Evolutionary conservation across 2,888 invertebrate genomes (phyloP).

Genomic region (Amphipyra berbera): DNA sequence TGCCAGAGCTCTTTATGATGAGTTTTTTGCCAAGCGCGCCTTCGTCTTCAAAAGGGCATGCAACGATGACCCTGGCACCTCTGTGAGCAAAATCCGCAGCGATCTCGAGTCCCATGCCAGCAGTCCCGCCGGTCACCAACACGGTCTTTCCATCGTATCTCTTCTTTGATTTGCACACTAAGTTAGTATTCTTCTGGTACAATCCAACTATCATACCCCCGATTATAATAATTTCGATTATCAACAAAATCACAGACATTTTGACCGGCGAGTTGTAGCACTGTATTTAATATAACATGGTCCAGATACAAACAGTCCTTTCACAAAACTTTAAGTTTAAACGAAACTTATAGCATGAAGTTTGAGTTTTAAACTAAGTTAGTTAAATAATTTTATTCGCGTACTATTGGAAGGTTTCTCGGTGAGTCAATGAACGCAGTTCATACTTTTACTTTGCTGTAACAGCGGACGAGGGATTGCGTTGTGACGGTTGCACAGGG

Average conservation of each 20-base stretch:
- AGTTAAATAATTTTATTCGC: slow-evolving; percentile 22
- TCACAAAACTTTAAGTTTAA: slow-evolving; percentile 3
- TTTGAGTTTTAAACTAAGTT: not conserved
- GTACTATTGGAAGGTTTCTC: slow-evolving; percentile 42
- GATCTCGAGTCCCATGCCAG: slow-evolving; percentile 82
- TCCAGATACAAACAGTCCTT: not conserved
- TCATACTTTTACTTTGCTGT: slow-evolving; percentile 63
- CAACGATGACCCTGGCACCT: slow-evolving; percentile 82
- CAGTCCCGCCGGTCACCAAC: slow-evolving; percentile 82
- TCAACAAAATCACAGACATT: slow-evolving; percentile 66
- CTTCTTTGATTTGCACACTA: slow-evolving; percentile 80
- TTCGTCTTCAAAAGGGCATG: slow-evolving; percentile 81
- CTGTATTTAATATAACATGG: slow-evolving; percentile 26
- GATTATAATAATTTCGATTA: slow-evolving; percentile 67
- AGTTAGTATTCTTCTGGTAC: slow-evolving; percentile 82
- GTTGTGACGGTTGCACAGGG: slow-evolving; percentile 49
- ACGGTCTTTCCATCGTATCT: slow-evolving; percentile 78
- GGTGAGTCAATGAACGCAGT: slow-evolving; percentile 58
- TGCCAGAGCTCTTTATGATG: slow-evolving; percentile 91
- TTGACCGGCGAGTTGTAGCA: slow-evolving; percentile 32
- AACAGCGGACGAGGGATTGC: slow-evolving; percentile 62
- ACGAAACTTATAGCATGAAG: not conserved
- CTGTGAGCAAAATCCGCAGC: slow-evolving; percentile 80
- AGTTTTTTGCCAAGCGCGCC: slow-evolving; percentile 86
- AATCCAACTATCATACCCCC: slow-evolving; percentile 74